Evolutionary conservation across 2,888 invertebrate genomes (phyloP).

Genomic region (Keiferia lycopersicella): DNA sequence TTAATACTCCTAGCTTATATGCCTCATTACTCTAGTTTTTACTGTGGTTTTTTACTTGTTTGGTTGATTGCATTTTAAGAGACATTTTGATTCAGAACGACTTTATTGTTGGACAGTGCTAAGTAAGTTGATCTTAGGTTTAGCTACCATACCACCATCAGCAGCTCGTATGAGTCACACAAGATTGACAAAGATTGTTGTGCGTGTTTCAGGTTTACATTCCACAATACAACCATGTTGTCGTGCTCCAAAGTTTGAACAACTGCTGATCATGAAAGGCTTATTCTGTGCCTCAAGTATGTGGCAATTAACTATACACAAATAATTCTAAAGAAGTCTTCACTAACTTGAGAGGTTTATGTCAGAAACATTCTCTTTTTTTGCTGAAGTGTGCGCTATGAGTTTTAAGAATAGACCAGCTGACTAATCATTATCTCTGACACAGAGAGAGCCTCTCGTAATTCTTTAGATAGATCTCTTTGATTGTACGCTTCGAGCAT

Average conservation of each 20-base stretch:
- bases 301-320: constrained; percentile 17
- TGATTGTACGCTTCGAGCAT: constrained; percentile 1
- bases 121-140: background rate
- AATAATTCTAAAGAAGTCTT: constrained; percentile 16
- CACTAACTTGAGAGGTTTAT: background rate
- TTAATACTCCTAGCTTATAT: background rate
- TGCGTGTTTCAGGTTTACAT: constrained; percentile 45
- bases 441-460: background rate
- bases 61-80: no score
- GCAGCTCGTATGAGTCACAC: constrained; percentile 44
- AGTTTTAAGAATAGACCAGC: background rate
- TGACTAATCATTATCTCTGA: background rate
- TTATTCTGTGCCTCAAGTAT: constrained; percentile 23
- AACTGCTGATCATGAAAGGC: constrained; percentile 43
- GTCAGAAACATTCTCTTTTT: background rate
- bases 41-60: background rate
- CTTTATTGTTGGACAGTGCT: background rate
- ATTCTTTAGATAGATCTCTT: background rate
- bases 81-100: no score
- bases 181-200: constrained; percentile 39
- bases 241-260: constrained; percentile 52
- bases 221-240: constrained; percentile 47
- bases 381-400: background rate
- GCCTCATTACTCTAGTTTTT: background rate
- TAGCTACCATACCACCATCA: no score